These are phyloP conservation scores for Encarsia formosa DNA, from an alignment of 2,888 invertebrate genomes.

Conservation along the genomic window DNA sequence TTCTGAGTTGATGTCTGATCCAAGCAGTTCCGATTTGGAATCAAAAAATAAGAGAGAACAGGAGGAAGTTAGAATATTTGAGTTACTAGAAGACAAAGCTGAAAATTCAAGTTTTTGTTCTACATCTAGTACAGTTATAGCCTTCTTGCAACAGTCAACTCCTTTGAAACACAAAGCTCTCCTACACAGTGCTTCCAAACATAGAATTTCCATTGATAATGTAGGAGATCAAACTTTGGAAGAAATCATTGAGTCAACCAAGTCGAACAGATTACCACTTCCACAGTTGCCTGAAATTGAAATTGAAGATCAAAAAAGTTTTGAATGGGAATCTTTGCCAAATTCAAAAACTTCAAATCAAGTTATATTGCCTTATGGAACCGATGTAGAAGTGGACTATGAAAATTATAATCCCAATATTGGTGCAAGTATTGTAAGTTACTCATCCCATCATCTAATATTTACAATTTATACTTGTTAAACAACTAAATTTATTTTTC, in stretches of 20 bases:
- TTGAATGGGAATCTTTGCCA: conserved; percentile 17
- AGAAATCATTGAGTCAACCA: conserved; percentile 28
- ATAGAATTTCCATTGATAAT: conserved; percentile 19
- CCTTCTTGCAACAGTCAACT: conserved; percentile 53
- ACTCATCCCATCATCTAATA: too few species aligned
- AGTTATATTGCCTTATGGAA: conserved; percentile 28
- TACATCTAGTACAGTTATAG: conserved; percentile 62
- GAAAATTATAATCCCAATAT: conserved; percentile 13
- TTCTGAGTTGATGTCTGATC: conserved; percentile 27
- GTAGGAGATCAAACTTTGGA: conserved; percentile 27
- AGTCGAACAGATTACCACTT: conserved; percentile 23
- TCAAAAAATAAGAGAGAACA: conserved; percentile 51
- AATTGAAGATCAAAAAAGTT: neutral
- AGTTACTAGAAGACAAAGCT: conserved; percentile 71
- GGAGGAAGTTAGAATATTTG: conserved; percentile 72
- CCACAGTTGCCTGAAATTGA: neutral
- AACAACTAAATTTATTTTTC: neutral
- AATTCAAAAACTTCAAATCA: conserved; percentile 8
- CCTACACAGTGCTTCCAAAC: conserved; percentile 23
- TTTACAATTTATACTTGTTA: neutral
- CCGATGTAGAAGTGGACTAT: conserved; percentile 25
- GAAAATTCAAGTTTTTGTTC: conserved; percentile 68
- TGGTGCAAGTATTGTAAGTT: conserved; percentile 16
- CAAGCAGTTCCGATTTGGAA: conserved; percentile 40
- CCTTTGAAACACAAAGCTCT: conserved; percentile 37